Conservation (phyloP, 1,140 invertebrate species). For the Microplitis mediator region DNA sequence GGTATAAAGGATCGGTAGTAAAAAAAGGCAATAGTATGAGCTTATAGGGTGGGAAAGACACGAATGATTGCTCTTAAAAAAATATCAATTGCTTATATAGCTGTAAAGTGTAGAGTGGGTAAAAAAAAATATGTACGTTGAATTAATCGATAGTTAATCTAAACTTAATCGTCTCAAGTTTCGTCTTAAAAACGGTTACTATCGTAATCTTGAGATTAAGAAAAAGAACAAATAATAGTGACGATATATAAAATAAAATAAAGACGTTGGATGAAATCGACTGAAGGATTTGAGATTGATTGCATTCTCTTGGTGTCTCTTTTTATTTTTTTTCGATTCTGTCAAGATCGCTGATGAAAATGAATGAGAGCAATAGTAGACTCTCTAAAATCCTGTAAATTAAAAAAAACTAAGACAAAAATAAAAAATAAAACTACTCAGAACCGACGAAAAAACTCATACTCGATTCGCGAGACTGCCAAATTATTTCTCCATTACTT, state of each 20-base stretch:
- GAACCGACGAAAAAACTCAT: no score
- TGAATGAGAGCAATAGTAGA: background rate
- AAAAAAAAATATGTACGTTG: no score
- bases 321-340: background rate
- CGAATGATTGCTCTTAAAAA: background rate
- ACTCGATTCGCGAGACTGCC: no score
- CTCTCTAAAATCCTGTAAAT: background rate
- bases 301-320: background rate
- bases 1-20: background rate
- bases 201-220: background rate
- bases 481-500: no score
- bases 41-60: background rate
- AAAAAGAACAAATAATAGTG: background rate
- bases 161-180: background rate
- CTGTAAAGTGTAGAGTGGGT: no score
- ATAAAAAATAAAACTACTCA: background rate
- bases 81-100: background rate
- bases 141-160: background rate
- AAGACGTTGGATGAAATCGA: background rate
- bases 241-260: no score
- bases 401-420: background rate
- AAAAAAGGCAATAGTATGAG: background rate
- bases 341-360: background rate
- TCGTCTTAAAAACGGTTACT: background rate
- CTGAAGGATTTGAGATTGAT: background rate